phyloP scores from a whole-genome alignment of 2,113 vertebrate genomes.

The Prionailurus bengalensis region DNA sequence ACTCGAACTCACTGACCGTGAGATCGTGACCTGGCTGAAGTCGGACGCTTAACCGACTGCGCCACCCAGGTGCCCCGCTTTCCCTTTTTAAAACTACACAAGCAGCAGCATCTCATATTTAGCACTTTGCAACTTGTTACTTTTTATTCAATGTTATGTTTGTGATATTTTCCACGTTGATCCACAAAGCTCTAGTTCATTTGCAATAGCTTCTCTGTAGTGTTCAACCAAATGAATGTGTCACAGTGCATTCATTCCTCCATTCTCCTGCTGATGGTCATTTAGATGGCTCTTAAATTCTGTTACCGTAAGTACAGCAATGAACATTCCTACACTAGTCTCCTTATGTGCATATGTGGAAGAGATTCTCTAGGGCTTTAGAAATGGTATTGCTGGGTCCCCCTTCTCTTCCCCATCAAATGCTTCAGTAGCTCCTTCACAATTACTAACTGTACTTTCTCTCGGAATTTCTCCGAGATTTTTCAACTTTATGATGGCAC shows the following conservation, averaged over 20 bases:
- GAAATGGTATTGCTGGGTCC: neutral
- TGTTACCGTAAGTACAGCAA: neutral
- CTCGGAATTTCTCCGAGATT: neutral
- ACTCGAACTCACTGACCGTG: no score
- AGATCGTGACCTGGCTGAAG: no score
- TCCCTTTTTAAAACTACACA: slow-evolving; percentile 13
- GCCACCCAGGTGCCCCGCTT: neutral
- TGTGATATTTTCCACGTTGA: slow-evolving; percentile 3
- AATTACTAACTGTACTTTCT: slow-evolving; percentile 14
- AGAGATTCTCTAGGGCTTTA: slow-evolving; percentile 23
- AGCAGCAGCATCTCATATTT: neutral
- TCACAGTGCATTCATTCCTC: neutral
- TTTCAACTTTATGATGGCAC: neutral
- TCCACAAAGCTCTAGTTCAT: neutral
- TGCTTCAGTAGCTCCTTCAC: slow-evolving; percentile 29
- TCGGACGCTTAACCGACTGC: no score
- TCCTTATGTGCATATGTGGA: neutral
- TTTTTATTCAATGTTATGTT: neutral
- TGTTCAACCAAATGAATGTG: slow-evolving; percentile 15
- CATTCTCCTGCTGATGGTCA: neutral
- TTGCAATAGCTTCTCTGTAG: neutral
- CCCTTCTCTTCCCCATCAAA: neutral
- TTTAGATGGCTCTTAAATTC: slow-evolving; percentile 27
- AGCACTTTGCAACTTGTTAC: slow-evolving; percentile 6
- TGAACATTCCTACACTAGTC: neutral